Evolutionary conservation across 2,113 vertebrate species (phyloP).

Genomic region (Lanius ludovicianus): DNA sequence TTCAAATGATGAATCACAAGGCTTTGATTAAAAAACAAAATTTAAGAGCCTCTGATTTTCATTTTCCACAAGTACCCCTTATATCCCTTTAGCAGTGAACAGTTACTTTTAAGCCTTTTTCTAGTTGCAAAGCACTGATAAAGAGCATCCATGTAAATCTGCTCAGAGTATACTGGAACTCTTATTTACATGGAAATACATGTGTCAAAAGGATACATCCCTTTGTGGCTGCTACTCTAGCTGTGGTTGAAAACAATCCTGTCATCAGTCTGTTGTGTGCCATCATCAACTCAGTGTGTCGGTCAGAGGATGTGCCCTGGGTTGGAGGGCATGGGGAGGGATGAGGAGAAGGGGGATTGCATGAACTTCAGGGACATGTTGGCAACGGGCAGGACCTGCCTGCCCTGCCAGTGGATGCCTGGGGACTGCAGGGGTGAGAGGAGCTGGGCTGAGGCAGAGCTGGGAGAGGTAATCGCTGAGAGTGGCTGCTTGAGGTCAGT

Average conservation of each 20-base stretch:
- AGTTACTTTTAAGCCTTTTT: not conserved
- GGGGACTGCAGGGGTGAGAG: not conserved
- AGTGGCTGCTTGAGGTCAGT: accelerated
- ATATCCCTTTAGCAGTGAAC: not conserved
- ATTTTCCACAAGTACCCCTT: not conserved
- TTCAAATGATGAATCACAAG: slow-evolving; percentile 5
- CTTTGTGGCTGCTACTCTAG: not conserved
- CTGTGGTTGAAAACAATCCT: not conserved
- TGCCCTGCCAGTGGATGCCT: not conserved
- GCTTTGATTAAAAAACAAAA: slow-evolving; percentile 30
- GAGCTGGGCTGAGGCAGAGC: not conserved
- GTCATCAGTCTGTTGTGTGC: accelerated
- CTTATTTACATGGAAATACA: not conserved
- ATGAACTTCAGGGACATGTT: accelerated
- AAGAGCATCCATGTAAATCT: not conserved
- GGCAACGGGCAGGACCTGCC: accelerated
- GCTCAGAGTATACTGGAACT: not conserved
- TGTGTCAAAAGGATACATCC: not conserved
- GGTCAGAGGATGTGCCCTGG: not conserved
- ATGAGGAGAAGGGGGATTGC: not conserved
- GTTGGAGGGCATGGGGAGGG: no score
- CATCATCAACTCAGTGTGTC: accelerated
- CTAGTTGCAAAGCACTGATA: not conserved
- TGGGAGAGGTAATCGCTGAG: accelerated
- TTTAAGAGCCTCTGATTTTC: not conserved